phyloP scores from a whole-genome alignment of 2,113 vertebrate genomes.

The Ariopsis seemanni region DNA sequence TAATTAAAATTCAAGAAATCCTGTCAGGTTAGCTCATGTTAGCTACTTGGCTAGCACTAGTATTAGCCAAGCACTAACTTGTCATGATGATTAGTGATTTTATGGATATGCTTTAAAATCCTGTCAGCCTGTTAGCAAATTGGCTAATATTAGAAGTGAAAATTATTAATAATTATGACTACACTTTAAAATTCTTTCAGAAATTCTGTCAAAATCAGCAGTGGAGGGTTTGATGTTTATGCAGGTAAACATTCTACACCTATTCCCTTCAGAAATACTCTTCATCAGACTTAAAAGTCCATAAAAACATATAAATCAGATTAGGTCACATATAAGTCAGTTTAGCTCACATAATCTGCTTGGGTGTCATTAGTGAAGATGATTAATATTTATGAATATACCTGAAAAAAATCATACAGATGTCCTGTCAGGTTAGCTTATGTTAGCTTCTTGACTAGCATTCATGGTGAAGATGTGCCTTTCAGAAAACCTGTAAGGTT shows the following conservation, averaged over 20 bases:
- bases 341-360: neutral
- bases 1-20: neutral
- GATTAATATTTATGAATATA: neutral
- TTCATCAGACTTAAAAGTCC: neutral
- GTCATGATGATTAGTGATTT: neutral
- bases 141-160: neutral
- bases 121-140: neutral
- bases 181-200: neutral
- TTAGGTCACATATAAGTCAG: neutral
- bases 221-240: neutral
- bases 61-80: neutral
- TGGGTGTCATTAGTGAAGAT: neutral
- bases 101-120: neutral
- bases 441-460: neutral
- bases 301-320: neutral
- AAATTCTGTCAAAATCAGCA: neutral
- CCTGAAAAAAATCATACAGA: neutral
- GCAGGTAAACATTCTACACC: neutral
- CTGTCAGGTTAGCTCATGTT: neutral
- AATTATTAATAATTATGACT: neutral
- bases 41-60: no score
- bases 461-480: neutral
- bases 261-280: neutral
- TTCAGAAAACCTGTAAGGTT: neutral
- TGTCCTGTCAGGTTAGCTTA: neutral